phyloP scores from a whole-genome alignment of 2,113 vertebrate species.

The Pomatorhinus ruficollis region DNA sequence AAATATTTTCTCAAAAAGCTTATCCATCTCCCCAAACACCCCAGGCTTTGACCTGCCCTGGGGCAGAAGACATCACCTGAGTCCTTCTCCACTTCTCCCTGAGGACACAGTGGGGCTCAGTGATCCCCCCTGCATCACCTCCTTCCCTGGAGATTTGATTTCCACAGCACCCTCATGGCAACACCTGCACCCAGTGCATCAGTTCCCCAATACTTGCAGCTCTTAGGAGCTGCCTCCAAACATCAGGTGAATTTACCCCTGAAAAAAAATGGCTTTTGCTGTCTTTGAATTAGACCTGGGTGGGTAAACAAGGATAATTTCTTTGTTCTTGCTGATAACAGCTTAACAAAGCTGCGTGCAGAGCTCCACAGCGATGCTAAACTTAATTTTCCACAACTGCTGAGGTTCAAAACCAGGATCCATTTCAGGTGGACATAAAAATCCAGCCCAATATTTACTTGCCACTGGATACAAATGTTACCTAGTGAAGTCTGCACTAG shows the following conservation, averaged over 20 bases:
- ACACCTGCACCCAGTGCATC: accelerated
- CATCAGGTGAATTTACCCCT: not conserved
- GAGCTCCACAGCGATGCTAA: not conserved
- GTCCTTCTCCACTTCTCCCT: not conserved
- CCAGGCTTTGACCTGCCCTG: accelerated
- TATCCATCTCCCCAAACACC: not conserved
- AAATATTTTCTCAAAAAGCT: constrained; percentile 10
- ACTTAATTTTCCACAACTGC: not conserved
- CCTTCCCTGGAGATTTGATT: not conserved
- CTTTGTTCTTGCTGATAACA: not conserved
- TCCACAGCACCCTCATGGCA: not conserved
- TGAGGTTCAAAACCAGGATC: constrained; percentile 60
- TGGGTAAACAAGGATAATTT: not conserved
- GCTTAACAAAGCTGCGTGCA: not conserved
- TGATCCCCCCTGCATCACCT: not conserved
- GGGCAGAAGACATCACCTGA: not conserved
- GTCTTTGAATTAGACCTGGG: not conserved
- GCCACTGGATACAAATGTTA: constrained; percentile 74
- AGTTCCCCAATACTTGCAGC: accelerated
- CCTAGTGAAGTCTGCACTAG: constrained; percentile 78
- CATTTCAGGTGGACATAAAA: constrained; percentile 73
- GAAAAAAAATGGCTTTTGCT: accelerated
- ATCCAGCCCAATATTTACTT: constrained; percentile 77
- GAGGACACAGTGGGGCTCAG: no score
- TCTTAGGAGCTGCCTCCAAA: not conserved